These are phyloP conservation scores for Palythoa grandis DNA, from an alignment of 92 coral and sea anemone species.

Conservation along the genomic window DNA sequence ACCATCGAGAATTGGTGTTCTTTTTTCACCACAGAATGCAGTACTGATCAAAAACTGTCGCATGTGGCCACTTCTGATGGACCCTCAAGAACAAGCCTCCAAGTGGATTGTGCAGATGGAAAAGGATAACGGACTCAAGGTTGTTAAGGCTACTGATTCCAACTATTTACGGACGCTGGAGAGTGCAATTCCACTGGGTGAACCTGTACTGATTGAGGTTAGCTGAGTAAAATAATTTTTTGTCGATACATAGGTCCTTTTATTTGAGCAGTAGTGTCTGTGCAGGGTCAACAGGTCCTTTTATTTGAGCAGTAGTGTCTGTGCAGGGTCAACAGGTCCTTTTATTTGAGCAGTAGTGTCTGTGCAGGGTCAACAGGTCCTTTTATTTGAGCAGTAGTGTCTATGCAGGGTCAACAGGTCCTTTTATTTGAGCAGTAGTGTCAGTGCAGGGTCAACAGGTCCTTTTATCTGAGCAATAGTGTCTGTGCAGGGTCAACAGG, in stretches of 20 bases:
- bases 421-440: not conserved
- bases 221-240: not conserved
- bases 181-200: constrained; percentile 90
- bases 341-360: no score
- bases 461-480: not conserved
- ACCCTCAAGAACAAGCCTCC: constrained; percentile 95
- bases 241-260: not conserved
- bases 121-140: constrained; percentile 78
- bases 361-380: not conserved
- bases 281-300: not conserved
- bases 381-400: no score
- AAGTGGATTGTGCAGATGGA: constrained; percentile 94
- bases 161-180: constrained; percentile 77
- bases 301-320: no score
- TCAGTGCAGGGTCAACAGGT: not conserved
- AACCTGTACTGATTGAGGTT: constrained; percentile 92
- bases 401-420: not conserved
- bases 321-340: not conserved
- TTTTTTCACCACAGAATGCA: constrained; percentile 62
- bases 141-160: constrained; percentile 89
- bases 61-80: constrained; percentile 95
- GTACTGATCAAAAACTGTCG: constrained; percentile 86
- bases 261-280: no score
- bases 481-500: no score
- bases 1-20: not conserved